Conservation (phyloP, 2,113 vertebrate genomes). For the Coturnix japonica region DNA sequence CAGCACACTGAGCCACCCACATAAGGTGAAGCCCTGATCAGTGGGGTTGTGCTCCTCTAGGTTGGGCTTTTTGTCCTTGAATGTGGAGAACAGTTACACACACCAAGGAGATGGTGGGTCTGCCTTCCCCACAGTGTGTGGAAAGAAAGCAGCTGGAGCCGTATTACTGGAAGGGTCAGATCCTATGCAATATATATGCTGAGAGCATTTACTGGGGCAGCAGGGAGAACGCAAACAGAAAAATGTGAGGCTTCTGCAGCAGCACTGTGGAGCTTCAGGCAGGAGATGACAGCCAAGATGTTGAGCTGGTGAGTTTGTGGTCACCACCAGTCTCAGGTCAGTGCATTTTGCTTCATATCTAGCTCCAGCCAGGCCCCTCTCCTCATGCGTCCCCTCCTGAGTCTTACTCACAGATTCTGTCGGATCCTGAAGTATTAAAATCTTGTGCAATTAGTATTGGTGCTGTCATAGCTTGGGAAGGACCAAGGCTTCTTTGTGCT, state of each 20-base stretch:
- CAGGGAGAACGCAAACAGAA: background rate
- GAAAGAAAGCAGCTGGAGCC: background rate
- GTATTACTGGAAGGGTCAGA: background rate
- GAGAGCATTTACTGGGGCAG: background rate
- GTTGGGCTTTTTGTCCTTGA: background rate
- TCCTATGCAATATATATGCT: background rate
- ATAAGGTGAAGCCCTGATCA: background rate
- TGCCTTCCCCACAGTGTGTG: rapidly evolving
- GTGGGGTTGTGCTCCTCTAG: background rate
- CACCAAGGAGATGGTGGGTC: background rate
- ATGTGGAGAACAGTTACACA: background rate
- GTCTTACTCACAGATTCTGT: background rate
- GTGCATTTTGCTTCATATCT: background rate
- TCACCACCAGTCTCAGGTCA: background rate
- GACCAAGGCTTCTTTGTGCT: background rate
- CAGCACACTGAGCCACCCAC: background rate
- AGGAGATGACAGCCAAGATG: background rate
- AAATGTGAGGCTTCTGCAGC: background rate
- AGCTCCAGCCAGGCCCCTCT: background rate
- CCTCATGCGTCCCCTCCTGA: background rate
- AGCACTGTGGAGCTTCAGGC: background rate
- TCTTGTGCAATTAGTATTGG: background rate
- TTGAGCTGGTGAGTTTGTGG: background rate
- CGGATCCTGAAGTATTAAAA: background rate
- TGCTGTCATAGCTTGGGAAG: background rate